phyloP scores from a whole-genome alignment of 2,113 vertebrate genomes.

The Azemiops feae region DNA sequence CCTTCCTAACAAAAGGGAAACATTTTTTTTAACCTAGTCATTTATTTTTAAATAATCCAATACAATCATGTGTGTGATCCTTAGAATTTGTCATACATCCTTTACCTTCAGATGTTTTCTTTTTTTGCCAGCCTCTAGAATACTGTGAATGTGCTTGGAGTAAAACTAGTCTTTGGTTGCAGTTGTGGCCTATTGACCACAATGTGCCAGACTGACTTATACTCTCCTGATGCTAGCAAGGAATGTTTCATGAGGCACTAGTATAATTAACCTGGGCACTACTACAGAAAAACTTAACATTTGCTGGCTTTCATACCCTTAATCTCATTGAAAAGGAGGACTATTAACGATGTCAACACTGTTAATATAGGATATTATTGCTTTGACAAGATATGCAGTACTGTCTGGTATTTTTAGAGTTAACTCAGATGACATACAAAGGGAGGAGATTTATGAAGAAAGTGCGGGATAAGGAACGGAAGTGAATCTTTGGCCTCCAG shows the following conservation, averaged over 20 bases:
- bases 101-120: not conserved
- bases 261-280: not conserved
- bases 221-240: not conserved
- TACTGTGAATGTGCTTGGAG: not conserved
- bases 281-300: not conserved
- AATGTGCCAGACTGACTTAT: not conserved
- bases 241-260: not conserved
- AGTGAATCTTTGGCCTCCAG: too few relatives aligned
- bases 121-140: not conserved
- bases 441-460: too few relatives aligned
- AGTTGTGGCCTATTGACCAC: not conserved
- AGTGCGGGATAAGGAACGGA: too few relatives aligned
- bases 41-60: not conserved
- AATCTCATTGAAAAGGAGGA: not conserved
- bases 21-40: not conserved
- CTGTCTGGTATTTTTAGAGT: too few relatives aligned
- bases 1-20: not conserved
- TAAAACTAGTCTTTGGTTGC: not conserved
- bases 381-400: too few relatives aligned
- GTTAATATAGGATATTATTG: too few relatives aligned
- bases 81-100: not conserved
- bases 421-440: too few relatives aligned
- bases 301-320: not conserved
- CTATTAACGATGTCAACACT: too few relatives aligned
- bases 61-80: not conserved